Percentiles rank a stretch among this genome's conserved stretches.
Evolutionary conservation across 2,797 vertebrate species (phyloP).

Genomic region (Gymnocypris eckloni): DNA sequence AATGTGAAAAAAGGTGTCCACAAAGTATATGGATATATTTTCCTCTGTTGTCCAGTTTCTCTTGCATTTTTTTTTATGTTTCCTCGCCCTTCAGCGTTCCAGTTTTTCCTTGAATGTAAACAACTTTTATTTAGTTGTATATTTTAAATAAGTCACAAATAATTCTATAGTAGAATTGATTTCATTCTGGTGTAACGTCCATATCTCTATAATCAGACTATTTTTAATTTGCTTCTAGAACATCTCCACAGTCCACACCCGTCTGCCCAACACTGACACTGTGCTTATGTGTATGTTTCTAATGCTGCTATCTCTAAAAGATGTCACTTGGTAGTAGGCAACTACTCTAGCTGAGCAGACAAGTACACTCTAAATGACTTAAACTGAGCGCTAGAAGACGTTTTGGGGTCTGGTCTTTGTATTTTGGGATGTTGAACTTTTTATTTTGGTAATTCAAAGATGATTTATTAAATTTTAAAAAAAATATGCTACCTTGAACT

Average conservation of each 20-base stretch:
- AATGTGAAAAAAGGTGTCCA: constrained; percentile 55
- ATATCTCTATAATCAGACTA: constrained; percentile 6
- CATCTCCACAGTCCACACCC: neutral
- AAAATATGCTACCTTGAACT: constrained; percentile 81
- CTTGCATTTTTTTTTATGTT: neutral
- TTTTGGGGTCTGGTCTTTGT: constrained; percentile 74
- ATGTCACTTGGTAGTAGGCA: constrained; percentile 77
- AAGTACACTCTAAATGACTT: constrained; percentile 49
- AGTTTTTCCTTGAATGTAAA: constrained; percentile 16
- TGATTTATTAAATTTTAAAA: constrained; percentile 80
- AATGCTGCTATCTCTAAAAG: constrained; percentile 75
- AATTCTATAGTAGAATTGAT: neutral
- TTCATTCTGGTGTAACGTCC: neutral
- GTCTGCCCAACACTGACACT: constrained; percentile 61
- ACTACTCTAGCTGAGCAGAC: constrained; percentile 65
- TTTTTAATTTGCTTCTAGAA: constrained; percentile 4
- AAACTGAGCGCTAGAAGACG: constrained; percentile 67
- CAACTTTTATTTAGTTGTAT: neutral
- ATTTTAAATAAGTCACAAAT: constrained; percentile 10
- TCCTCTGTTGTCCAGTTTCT: constrained; percentile 66
- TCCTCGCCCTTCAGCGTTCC: neutral
- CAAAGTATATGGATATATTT: constrained; percentile 74
- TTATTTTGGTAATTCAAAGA: constrained; percentile 82
- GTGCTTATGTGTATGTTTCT: constrained; percentile 65
- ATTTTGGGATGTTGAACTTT: constrained; percentile 82